Conservation (phyloP, 2,113 vertebrate species). For the Bettongia penicillata region DNA sequence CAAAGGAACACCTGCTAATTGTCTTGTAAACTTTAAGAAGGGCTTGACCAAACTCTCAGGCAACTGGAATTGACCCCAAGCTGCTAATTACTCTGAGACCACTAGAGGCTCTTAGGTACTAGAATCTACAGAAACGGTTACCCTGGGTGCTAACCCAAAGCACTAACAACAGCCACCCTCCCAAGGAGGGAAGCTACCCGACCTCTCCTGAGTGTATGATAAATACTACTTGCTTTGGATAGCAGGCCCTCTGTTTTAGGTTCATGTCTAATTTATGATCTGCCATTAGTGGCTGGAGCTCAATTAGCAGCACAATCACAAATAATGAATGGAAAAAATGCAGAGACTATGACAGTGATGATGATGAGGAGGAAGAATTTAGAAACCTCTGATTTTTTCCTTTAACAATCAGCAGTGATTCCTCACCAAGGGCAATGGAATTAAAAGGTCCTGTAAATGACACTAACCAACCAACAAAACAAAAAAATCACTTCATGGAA, state of each 20-base stretch:
- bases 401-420: neutral
- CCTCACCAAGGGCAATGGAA: neutral
- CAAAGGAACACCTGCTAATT: neutral
- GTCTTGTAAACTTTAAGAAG: neutral
- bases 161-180: neutral
- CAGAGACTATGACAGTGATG: neutral
- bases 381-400: neutral
- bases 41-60: neutral
- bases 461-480: constrained; percentile 55
- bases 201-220: neutral
- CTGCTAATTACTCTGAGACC: neutral
- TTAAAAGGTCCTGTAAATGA: neutral
- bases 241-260: neutral
- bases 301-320: neutral
- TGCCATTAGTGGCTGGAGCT: neutral
- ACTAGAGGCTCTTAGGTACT: neutral
- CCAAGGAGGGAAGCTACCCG: neutral
- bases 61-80: neutral
- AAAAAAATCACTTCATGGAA: constrained; percentile 14
- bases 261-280: neutral
- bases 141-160: neutral
- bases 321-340: neutral
- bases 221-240: neutral
- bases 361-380: neutral
- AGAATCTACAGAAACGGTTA: neutral